These are phyloP conservation scores for Entomobrya proxima DNA, from an alignment of 2,888 invertebrate species.

Conservation along the genomic window DNA sequence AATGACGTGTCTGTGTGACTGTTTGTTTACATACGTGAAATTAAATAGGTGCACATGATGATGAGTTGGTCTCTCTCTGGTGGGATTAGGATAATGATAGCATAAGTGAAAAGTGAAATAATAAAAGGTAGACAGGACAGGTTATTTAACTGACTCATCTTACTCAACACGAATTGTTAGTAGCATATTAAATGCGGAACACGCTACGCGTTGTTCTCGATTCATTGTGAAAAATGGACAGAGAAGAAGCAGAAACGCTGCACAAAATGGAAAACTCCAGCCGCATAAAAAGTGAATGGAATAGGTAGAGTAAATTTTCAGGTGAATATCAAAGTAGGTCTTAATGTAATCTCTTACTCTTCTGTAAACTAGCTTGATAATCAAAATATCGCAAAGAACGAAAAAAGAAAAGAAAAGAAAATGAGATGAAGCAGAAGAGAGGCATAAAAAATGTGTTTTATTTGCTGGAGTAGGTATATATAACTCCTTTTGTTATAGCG, in stretches of 20 bases:
- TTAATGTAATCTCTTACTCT: no score
- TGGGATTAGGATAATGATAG: constrained; percentile 17
- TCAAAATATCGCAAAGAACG: no score
- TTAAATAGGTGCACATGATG: background rate
- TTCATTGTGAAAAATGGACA: no score
- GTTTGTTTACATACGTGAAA: constrained; percentile 15
- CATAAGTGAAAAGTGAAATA: constrained; percentile 33
- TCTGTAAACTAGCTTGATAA: no score
- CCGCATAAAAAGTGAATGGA: no score
- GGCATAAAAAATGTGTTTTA: background rate
- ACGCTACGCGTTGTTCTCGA: no score
- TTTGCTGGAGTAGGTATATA: background rate
- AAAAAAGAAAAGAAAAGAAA: no score
- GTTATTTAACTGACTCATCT: constrained; percentile 37
- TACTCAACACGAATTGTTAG: background rate
- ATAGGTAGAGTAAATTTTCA: no score
- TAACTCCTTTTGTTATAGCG: background rate
- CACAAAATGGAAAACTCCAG: no score
- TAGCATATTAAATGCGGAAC: background rate
- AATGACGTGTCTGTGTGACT: background rate
- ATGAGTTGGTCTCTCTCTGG: constrained; percentile 27
- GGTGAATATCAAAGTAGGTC: no score
- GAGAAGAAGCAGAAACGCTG: no score
- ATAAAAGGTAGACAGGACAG: constrained; percentile 43
- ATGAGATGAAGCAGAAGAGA: background rate